Evolutionary conservation across 2,888 invertebrate genomes (phyloP).

Genomic region (Crioceris asparagi): DNA sequence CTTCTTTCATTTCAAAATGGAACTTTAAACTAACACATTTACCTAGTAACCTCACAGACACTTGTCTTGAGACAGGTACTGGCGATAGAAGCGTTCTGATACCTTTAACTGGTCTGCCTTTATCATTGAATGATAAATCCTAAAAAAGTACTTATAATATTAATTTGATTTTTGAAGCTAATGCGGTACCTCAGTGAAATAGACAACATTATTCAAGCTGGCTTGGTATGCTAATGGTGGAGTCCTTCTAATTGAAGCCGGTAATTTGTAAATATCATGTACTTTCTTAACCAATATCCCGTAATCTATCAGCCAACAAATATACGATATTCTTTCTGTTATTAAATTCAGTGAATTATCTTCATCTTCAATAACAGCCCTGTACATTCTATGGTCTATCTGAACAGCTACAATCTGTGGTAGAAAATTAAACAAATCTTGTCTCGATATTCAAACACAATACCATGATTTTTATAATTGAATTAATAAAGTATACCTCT

Average conservation of each 20-base stretch:
- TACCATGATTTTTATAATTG: not conserved
- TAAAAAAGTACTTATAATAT: conserved; percentile 11
- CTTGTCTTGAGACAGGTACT: no score
- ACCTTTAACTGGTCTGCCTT: conserved; percentile 9
- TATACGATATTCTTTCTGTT: conserved; percentile 6
- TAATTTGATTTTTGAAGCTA: not conserved
- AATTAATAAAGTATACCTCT: conserved; percentile 13
- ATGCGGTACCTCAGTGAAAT: conserved; percentile 21
- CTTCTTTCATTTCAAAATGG: conserved; percentile 11
- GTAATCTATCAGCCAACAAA: conserved; percentile 28
- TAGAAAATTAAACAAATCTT: conserved; percentile 1
- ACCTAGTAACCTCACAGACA: no score
- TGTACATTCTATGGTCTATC: conserved; percentile 13
- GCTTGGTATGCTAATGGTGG: conserved; percentile 22
- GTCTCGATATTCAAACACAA: conserved; percentile 1
- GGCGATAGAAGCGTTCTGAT: not conserved
- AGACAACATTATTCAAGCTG: conserved; percentile 24
- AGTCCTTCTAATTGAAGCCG: conserved; percentile 13
- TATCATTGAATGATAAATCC: conserved; percentile 14
- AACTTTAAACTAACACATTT: conserved; percentile 14
- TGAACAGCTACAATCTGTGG: conserved; percentile 20
- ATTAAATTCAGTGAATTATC: not conserved
- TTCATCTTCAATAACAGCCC: conserved; percentile 18
- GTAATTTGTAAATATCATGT: conserved; percentile 20
- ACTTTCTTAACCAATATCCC: conserved; percentile 20